Base-by-base conservation (phyloP, 2,113 vertebrate species). In the Hassar affinis region DNA sequence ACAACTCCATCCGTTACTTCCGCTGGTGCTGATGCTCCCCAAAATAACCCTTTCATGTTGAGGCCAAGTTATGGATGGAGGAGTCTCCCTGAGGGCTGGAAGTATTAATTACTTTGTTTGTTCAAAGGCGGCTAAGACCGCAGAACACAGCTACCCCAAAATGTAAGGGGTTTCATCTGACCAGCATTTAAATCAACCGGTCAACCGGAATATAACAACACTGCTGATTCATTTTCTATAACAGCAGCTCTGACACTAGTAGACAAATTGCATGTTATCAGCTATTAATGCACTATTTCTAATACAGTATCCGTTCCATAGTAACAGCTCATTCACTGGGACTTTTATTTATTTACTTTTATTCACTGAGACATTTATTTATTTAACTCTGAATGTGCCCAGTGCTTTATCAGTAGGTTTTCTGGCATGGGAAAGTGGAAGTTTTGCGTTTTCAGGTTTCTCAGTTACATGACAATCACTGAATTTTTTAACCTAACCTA, bases 1-100 rank as follows among this genome's bases (percentile, higher is more conserved):
- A 88, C 75, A 84, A 59, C 61, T 54, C 80, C 88, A 79, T 72
- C 86, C 42, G 62, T 80, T 80, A 87, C 87, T 88, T 89, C 82
- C 88, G 68, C 57, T 81, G 57, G 49, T 35, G 33, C 83, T 84
- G 62, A 83, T 33, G 69, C 64, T 17, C 52, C 75, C 68, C 49
- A 81, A 81, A 85, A 89, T 68, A 83, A 59, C 68, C 49, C 45
- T 86, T 87, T 71, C 62, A 71, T 66, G 42, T 33, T 54, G 85
- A 51, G 74, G 57, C 78, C 77, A 87, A 79, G 64, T 66, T 56
- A 84, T 25, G 74, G 72, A 62, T 42, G n/a, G 52, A 72, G 57
- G 54, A 49, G 18, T 33, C 30, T 42, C 69, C 59, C 38, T 15
- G 18, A 61, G 30, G 30, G 20, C 22, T 52, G 59, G 71, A 76